Base-by-base conservation (phyloP, 2,797 vertebrate species). In the Chrysocyon brachyurus region DNA sequence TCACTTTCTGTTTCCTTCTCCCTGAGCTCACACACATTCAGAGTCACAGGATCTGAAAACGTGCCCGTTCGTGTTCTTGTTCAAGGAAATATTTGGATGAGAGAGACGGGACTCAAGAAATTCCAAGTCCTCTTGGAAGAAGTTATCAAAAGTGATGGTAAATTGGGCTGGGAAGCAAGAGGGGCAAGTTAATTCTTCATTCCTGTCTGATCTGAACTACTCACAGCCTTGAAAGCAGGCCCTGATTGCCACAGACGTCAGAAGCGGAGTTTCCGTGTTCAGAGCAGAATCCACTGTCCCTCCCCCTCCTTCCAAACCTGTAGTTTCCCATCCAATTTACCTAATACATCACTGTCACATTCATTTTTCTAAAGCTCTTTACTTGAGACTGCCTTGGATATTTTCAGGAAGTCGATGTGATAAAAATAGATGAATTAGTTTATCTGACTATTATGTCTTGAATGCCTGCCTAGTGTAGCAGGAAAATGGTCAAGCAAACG, bases 1-100 rank as follows among this genome's bases (percentile, higher is more conserved):
- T 98, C 98, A 96, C 92, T 96, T 97, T 86, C 86, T 93, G 92
- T 87, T 97, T 97, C 96, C 96, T 97, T 90, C 94, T 92, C 75
- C 73, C 52, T 24, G 63, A 83, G 85, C 96, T 96, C 95, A 77
- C 97, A 92, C 96, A 57, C 93, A 26, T 72, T 56, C 90, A 81
- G 86, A 92, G 97, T 86, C 68, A 82, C 31, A 36, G 93, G 95
- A 73, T 89, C 95, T 96, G 91, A 95, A 97, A 88, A 59, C 2
- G 0, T 90, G 96, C 90, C 97, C 75, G 8, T 64, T 70, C 36
- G 87, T 88, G 54, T 95, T 94, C 85, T 90, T 52, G 72, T 92
- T 95, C 92, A 89, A 56, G 96, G 90, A 90, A 94, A 84, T 94
- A 81, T 89, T 94, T 95, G 96, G 90, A 97, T 70, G 84, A 96